Evolutionary conservation across 2,888 invertebrate species (phyloP), one percentile per base, ranked within the genome.

Genomic region (Julus scandinavius): DNA sequence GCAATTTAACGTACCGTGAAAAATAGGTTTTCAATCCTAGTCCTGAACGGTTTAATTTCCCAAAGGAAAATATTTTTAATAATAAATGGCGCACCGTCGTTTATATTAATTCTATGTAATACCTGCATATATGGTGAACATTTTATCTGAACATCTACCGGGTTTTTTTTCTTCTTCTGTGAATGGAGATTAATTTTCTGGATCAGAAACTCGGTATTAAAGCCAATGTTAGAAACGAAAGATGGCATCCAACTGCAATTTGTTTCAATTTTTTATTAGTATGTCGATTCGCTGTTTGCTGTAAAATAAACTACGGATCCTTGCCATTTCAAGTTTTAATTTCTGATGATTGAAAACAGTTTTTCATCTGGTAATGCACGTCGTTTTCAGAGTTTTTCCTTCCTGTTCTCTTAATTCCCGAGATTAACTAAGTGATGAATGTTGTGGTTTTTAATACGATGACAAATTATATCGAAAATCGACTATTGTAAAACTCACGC

Each of bases 381-480:
- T 72, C 72, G 20, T 72, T 72, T 72, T 29, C 38, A 80, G 80
- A 80, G 80, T 80, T 80, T 80, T 80, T 38, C 80, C 4, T 40
- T 3, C 38, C 80, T 80, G 13, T 80, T 38, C 38, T 80, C 80
- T 29, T 40, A 80, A 80, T 80, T 80, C 80, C 80, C 38, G 15
- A 80, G 38, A 80, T 80, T 80, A 80, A 38, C 38, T 0, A 80
- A 80, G 38, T 80, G 80, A 80, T 80, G 80, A 80, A 80, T 80
- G 80, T 29, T 40, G 80, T 5, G 80, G 80, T 15, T 80, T 80
- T 80, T 80, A 80, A 80, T 80, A 15, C 80, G 80, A 80, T 80
- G 80, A 80, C 80, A 80, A 80, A 80, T 80, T 29, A 80, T 80
- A 15, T 80, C 38, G 80, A 38, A 80, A 80, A 80, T 80, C 80